These are phyloP conservation scores for Gisinianus flammeolus DNA, from an alignment of 2,888 invertebrate species.

Conservation along the genomic window DNA sequence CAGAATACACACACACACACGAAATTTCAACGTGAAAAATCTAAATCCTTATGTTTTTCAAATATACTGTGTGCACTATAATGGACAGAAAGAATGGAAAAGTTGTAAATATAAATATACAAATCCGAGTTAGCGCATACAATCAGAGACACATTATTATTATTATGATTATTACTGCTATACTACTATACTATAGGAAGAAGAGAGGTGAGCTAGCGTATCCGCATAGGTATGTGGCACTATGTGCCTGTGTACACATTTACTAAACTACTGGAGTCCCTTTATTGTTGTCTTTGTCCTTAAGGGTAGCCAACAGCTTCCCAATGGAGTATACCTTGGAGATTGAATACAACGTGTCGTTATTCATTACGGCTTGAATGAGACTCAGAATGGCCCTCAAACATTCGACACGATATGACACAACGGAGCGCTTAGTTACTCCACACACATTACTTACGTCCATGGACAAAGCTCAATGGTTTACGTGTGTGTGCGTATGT, in stretches of 20 bases:
- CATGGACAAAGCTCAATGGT: conserved; percentile 26
- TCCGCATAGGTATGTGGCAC: background rate
- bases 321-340: conserved; percentile 22
- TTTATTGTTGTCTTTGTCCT: conserved; percentile 26
- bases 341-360: conserved; percentile 35
- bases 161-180: conserved; percentile 19
- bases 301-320: conserved; percentile 26
- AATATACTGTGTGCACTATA: background rate
- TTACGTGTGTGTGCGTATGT: background rate
- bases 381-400: conserved; percentile 33
- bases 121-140: conserved; percentile 7
- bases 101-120: background rate
- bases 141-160: conserved; percentile 20
- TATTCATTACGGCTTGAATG: conserved; percentile 37
- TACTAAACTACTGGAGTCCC: conserved; percentile 20
- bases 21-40: background rate
- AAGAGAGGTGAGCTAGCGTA: conserved; percentile 27
- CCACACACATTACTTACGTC: conserved; percentile 18
- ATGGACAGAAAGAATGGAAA: background rate
- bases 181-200: too few relatives aligned
- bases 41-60: background rate
- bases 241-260: conserved; percentile 7
- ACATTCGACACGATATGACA: conserved; percentile 39
- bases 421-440: conserved; percentile 26
- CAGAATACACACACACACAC: background rate